Evolutionary conservation across 1,140 invertebrate species (phyloP).

Genomic region (Caenorhabditis elegans): DNA sequence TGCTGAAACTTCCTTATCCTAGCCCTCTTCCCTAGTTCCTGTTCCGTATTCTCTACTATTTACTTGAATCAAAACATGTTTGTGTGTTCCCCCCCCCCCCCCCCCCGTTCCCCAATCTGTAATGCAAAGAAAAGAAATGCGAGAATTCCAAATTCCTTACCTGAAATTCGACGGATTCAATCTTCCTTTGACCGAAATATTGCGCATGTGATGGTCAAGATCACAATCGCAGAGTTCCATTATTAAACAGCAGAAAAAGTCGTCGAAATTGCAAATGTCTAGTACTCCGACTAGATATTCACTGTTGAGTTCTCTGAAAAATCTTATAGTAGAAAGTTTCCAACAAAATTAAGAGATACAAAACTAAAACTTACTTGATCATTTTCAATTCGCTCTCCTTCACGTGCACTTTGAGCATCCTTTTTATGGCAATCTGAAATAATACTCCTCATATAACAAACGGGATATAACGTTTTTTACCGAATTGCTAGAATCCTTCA

Average conservation of each 20-base stretch:
- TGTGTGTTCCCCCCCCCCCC: background rate
- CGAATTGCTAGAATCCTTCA: conserved; percentile 13
- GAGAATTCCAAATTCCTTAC: too few relatives aligned
- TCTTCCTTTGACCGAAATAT: conserved; percentile 35
- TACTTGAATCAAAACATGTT: too few relatives aligned
- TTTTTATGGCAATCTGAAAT: conserved; percentile 48
- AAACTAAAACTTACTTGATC: conserved; percentile 40
- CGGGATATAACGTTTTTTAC: background rate
- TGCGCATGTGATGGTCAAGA: conserved; percentile 54
- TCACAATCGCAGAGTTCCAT: conserved; percentile 62
- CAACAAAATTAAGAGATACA: too few relatives aligned
- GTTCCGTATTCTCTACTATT: too few relatives aligned
- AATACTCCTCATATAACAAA: background rate
- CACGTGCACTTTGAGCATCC: conserved; percentile 48
- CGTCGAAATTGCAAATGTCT: conserved; percentile 57
- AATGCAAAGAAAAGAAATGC: background rate
- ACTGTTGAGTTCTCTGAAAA: conserved; percentile 45
- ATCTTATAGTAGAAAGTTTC: background rate
- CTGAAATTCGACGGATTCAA: conserved; percentile 45
- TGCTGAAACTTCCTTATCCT: background rate
- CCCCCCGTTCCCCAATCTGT: background rate
- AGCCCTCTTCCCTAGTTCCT: background rate
- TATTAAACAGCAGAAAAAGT: conserved; percentile 54
- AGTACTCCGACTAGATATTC: conserved; percentile 53
- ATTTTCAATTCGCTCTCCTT: conserved; percentile 44